Evolutionary conservation across 2,888 invertebrate genomes (phyloP), one percentile per base, ranked within the genome.

Genomic region (Eupithecia tripunctaria): DNA sequence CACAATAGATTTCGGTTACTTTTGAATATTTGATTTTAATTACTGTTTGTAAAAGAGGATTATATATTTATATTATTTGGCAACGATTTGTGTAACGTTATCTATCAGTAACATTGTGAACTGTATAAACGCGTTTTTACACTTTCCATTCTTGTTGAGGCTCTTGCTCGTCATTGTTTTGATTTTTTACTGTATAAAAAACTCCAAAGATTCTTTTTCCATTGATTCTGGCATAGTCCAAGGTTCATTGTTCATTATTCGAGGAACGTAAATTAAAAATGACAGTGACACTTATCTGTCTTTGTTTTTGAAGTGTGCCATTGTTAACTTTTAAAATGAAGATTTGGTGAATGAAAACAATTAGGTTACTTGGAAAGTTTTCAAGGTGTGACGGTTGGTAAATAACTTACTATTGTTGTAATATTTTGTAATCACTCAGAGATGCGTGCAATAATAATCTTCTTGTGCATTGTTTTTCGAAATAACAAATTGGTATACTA

Each of bases 241-340:
- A 47, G 60, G 60, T 66, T 47, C 32, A 65, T 68, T 68, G 68
- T 68, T 59, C 36, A 38, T 59, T 36, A 68, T 70, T 47, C 56
- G 29, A 32, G 27, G 60, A 63, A 62, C 56, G 68, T 71, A 69
- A 74, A 71, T 71, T 56, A 69, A 51, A 68, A 74, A 56, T 60
- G 59, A 72, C 72, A 70, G 59, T 59, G 67, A 72, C 67, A 68
- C 38, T 72, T 25, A 60, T 67, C 41, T 21, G 60, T 60, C 56
- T 70, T 70, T 75, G 72, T 72, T 70, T 70, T 59, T 51, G 60
- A 70, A 72, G 72, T 63, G 68, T 75, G 36, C 36, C 25, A 70
- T 68, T 72, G 70, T 65, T 60, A 60, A 64, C 71, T 41, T 65
- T 8, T 18, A 63, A 32, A 12, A 1, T n/a, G 32, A 65, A 71